Base-by-base conservation (phyloP, 2,888 invertebrate species). In the Mechanitis mazaeus region DNA sequence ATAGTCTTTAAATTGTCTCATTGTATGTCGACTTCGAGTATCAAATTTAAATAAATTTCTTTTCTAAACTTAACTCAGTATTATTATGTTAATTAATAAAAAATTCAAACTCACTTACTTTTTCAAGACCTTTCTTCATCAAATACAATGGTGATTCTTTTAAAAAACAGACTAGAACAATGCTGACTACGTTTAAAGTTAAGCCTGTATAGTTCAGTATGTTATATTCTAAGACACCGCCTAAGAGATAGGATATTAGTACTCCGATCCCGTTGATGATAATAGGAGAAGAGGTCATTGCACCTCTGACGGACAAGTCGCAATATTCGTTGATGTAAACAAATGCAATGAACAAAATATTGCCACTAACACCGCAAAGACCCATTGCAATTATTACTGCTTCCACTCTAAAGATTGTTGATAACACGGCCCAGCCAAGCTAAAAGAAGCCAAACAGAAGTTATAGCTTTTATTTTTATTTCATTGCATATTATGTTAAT, bases 261-360 rank as follows among this genome's bases (percentile, higher is more conserved):
- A 80, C 75, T 0, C 88, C 88, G 0, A 84, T 47, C 0, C 75
- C 75, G 42, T 78, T 80, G 68, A 83, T 81, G 6, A 81, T 73
- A 62, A 84, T 73, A 0, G 77, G 64, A 0, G 76, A 73, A 1
- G 86, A 75, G 0, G 81, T 79, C 78, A 87, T 74, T 2, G 75
- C 72, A 0, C 87, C 88, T 33, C 87, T 70, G 33, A 87, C 78
- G 2, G 80, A 81, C 55, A 85, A 81, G 57, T 85, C 78, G 60
- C 82, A 80, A 38, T 85, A 76, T 67, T 88, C 88, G 38, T 81
- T 76, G 53, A 85, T 69, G 67, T 72, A 87, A 3, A 87, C 76
- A 0, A 81, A 78, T 0, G 77, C 74, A 1, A 81, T 71, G 0
- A 85, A 64, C 57, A 81, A 75, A 0, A 74, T 68, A 0, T 78